A percentile compares a stretch with the other conserved stretches of the same genome.
Conservation (phyloP, 1,140 invertebrate genomes). For the Drosophila fuyamai region DNA sequence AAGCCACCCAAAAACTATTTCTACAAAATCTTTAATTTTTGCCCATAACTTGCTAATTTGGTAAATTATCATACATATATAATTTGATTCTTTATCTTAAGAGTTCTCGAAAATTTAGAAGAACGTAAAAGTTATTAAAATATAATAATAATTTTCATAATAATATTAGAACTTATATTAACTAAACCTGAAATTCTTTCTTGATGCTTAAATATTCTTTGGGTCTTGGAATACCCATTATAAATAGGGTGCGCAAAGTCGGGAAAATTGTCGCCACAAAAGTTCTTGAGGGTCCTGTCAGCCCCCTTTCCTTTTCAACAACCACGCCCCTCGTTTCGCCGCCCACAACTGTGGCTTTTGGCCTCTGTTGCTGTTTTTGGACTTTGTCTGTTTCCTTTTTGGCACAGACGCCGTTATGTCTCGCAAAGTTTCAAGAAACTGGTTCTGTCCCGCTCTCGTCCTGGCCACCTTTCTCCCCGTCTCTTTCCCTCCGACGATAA, state of each 20-base stretch:
- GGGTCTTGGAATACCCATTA: background rate
- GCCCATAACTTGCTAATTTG: too few species aligned
- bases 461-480: background rate
- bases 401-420: constrained; percentile 77
- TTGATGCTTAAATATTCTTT: too few species aligned
- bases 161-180: too few species aligned
- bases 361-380: constrained; percentile 4
- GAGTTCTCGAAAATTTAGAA: too few species aligned
- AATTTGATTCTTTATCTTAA: too few species aligned
- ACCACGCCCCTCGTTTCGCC: background rate
- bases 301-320: background rate
- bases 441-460: constrained; percentile 27
- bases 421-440: constrained; percentile 62
- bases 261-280: constrained; percentile 49
- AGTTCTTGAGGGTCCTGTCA: constrained; percentile 17
- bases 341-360: constrained; percentile 16
- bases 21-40: too few species aligned
- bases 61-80: too few species aligned
- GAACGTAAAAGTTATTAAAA: too few species aligned
- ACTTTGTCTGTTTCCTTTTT: constrained; percentile 20
- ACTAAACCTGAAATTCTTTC: too few species aligned
- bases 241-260: background rate
- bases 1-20: too few species aligned
- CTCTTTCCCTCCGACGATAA: constrained; percentile 8
- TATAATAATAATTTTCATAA: too few species aligned